These are phyloP conservation scores for Procambarus virginalis DNA, from an alignment of 1,140 invertebrate genomes.

Conservation along the genomic window DNA sequence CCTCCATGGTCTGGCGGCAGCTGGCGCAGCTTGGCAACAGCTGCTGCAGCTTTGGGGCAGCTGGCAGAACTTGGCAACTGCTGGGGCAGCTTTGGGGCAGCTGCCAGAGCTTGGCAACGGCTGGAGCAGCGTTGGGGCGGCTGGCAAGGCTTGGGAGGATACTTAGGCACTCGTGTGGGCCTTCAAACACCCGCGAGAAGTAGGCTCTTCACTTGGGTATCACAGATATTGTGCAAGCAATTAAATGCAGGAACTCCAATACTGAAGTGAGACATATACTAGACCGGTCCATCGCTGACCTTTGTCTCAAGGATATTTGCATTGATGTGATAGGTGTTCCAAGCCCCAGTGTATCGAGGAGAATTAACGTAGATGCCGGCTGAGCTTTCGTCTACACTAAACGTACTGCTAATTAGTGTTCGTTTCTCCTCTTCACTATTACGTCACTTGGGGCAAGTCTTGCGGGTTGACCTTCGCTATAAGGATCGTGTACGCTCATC, in stretches of 20 bases:
- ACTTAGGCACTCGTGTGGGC: background rate
- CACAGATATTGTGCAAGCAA: background rate
- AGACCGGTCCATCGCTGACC: background rate
- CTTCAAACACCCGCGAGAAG: background rate
- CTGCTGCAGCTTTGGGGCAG: background rate
- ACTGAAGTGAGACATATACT: background rate
- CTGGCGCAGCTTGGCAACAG: background rate
- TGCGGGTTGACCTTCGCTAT: no score
- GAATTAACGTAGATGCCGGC: no score
- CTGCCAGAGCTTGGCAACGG: background rate
- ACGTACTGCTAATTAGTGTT: no score
- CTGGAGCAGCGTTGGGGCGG: background rate
- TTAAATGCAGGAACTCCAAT: no score
- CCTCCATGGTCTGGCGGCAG: slow-evolving; percentile 21
- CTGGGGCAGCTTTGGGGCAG: no score
- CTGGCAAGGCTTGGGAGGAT: no score
- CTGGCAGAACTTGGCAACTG: background rate
- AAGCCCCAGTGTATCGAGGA: no score
- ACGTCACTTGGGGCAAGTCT: no score
- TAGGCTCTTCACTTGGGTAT: background rate
- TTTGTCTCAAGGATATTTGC: background rate
- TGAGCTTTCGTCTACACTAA: no score
- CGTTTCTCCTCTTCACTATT: no score
- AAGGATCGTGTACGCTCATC: no score
- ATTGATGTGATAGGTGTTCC: no score